These are phyloP conservation scores for Cheilosia soror DNA, from an alignment of 2,888 invertebrate species.

Conservation along the genomic window DNA sequence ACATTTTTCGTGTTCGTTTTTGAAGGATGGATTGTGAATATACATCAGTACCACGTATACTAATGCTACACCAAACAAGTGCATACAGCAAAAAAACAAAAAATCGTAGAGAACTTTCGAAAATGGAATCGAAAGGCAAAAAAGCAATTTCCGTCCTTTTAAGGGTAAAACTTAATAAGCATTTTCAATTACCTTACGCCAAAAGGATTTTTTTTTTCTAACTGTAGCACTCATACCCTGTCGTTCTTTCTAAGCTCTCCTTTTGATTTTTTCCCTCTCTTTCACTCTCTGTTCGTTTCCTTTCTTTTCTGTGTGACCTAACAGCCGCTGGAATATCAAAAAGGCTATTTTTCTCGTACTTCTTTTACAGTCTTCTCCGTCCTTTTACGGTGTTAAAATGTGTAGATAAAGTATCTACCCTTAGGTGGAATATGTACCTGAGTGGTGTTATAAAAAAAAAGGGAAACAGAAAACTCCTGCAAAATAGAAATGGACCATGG, in stretches of 20 bases:
- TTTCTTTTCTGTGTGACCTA: slow-evolving; percentile 64
- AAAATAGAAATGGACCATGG: slow-evolving; percentile 57
- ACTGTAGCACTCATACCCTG: slow-evolving; percentile 1
- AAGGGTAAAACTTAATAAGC: slow-evolving; percentile 76
- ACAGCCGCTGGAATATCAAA: slow-evolving; percentile 68
- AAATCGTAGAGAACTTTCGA: slow-evolving; percentile 52
- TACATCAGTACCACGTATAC: slow-evolving; percentile 1
- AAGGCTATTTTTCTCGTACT: slow-evolving; percentile 46
- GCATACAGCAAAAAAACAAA: slow-evolving; percentile 30
- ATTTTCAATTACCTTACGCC: slow-evolving; percentile 76
- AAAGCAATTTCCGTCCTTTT: slow-evolving; percentile 76
- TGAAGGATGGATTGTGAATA: slow-evolving; percentile 56
- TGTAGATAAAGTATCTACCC: slow-evolving; percentile 63
- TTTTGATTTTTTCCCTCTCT: slow-evolving; percentile 43
- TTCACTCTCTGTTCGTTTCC: slow-evolving; percentile 24
- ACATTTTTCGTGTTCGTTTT: slow-evolving; percentile 62
- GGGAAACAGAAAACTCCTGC: neutral
- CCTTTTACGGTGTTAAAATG: slow-evolving; percentile 68
- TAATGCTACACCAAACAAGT: slow-evolving; percentile 39
- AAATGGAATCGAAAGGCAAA: slow-evolving; percentile 75
- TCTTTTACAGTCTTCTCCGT: slow-evolving; percentile 28
- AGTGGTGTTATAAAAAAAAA: slow-evolving; percentile 26
- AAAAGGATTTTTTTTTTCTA: slow-evolving; percentile 61
- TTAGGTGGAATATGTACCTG: slow-evolving; percentile 59
- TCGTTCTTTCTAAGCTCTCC: slow-evolving; percentile 53